Base-by-base conservation (phyloP, 2,888 invertebrate genomes). In the Linyphia triangularis region DNA sequence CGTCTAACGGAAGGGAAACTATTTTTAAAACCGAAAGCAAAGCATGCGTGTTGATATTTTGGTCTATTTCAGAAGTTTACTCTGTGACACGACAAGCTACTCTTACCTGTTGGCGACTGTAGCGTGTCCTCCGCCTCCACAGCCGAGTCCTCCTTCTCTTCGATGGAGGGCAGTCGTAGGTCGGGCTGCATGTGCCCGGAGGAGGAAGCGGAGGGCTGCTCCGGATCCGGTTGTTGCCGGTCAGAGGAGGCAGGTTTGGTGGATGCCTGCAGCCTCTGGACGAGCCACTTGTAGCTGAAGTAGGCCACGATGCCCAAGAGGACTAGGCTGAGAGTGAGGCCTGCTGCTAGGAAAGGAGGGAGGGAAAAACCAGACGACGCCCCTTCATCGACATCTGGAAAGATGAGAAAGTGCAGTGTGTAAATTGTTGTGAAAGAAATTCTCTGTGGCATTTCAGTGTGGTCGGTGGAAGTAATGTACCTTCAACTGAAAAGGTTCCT, bases 201-300 rank as follows among this genome's bases (percentile, higher is more conserved):
- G 51, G 51, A 13, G 73, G 16, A 13, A n/a, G 67, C 19, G 28
- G 67, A 1, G 16, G 61, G 9, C 24, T 61, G 13, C 24, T 30
- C 6, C 75, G 33, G 16, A 33, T 30, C 13, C 78, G 43, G 22
- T 57, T 28, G 19, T 24, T 51, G 22, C 73, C 33, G 22, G 73
- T 9, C 22, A 0, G 13, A 5, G 7, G n/a, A 9, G 28, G 79
- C 9, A 2, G 89, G 79, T 9, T 84, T 77, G 13, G 77, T 70
- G 30, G 85, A 75, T 5, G 89, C 37, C 26, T 89, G 89, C 4
- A 89, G 81, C 9, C 86, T 33, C 59, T 88, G 82, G 9, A 89
- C 78, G 7, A 89, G 40, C 89, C 89, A 89, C 33, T 81, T 63
- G 73, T 89, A 89, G 77, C 90, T 89, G 85, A 88, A 89, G 77